Evolutionary conservation across 2,113 vertebrate species (phyloP).

Genomic region (Barnardius zonarius): DNA sequence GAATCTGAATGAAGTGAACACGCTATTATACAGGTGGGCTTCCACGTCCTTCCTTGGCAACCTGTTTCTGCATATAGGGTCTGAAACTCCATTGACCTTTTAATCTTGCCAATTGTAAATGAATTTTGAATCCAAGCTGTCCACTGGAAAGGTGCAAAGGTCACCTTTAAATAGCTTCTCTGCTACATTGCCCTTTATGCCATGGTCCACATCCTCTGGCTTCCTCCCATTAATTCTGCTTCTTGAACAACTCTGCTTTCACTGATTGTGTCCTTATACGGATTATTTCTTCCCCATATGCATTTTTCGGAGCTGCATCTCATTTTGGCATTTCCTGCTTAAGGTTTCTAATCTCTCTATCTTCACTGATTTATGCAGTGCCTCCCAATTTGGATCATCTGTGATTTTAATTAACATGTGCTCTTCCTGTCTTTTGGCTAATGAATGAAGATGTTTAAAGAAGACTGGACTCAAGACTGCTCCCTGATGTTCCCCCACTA

Average conservation of each 20-base stretch:
- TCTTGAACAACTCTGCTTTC: not conserved
- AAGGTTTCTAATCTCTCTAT: conserved; percentile 29
- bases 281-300: not conserved
- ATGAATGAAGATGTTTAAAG: conserved; percentile 60
- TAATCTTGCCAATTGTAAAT: not conserved
- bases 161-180: conserved; percentile 10
- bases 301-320: conserved; percentile 8
- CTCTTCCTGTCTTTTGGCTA: conserved; percentile 32
- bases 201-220: not conserved
- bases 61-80: not conserved
- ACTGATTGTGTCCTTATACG: not conserved
- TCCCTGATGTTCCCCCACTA: conserved; percentile 14
- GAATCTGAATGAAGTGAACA: not conserved
- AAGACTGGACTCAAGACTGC: conserved; percentile 21
- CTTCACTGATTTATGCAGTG: conserved; percentile 39
- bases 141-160: not conserved
- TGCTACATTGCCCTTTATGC: not conserved
- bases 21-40: not conserved
- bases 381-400: conserved; percentile 52
- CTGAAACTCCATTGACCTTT: not conserved
- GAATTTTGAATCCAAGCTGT: conserved; percentile 7
- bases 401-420: conserved; percentile 57
- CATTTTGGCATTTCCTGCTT: conserved; percentile 47
- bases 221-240: conserved; percentile 21
- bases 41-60: not conserved